Conservation (phyloP, 2,888 invertebrate genomes). For the Mantis religiosa region DNA sequence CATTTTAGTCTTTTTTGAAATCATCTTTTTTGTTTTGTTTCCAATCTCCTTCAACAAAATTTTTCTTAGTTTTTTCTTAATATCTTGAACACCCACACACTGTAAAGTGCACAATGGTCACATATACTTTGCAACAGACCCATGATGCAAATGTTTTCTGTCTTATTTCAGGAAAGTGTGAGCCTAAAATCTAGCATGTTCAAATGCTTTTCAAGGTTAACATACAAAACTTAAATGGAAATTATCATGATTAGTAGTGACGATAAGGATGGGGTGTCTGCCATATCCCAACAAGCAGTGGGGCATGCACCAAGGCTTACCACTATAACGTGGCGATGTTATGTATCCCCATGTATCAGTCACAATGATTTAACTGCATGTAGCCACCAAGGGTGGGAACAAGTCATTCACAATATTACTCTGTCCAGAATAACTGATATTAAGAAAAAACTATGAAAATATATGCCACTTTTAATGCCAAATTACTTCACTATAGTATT, state of each 20-base stretch:
- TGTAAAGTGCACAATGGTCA: no score
- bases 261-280: not conserved
- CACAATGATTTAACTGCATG: no score
- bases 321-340: not conserved
- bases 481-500: not conserved
- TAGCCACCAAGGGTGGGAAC: constrained; percentile 64
- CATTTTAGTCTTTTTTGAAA: no score
- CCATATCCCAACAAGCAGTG: not conserved
- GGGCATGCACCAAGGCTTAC: not conserved
- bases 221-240: not conserved
- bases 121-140: no score
- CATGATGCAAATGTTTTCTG: no score
- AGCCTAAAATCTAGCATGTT: not conserved
- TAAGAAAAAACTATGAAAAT: not conserved
- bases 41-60: no score
- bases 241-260: not conserved
- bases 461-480: not conserved
- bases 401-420: constrained; percentile 89
- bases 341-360: not conserved
- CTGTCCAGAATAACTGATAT: constrained; percentile 86
- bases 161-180: no score
- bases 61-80: no score
- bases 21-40: no score
- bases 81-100: no score
- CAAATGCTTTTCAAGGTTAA: not conserved